Conservation (phyloP, 64 coral and sea anemone genomes). For the Pocillopora damicornis region DNA sequence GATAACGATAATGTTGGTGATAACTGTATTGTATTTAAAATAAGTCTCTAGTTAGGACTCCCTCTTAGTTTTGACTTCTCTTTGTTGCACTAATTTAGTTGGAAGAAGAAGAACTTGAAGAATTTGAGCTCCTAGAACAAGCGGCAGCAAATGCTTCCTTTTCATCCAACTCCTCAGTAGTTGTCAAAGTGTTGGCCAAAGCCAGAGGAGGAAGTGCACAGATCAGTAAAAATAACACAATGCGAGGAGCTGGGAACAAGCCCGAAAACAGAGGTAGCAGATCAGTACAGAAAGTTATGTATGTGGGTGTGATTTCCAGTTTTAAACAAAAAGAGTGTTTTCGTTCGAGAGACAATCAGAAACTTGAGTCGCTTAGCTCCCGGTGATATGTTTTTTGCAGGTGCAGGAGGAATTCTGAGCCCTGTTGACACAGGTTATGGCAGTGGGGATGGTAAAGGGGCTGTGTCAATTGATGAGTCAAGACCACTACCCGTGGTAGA, state of each 20-base stretch:
- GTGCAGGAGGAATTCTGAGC: conserved; percentile 47
- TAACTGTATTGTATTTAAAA: too few species aligned
- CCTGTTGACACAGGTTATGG: conserved; percentile 78
- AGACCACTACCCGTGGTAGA: not conserved
- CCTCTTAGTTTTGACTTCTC: not conserved
- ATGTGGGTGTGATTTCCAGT: not conserved
- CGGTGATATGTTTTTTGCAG: not conserved
- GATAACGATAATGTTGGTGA: too few species aligned
- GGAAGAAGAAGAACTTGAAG: conserved; percentile 87
- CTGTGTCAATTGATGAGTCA: conserved; percentile 12
- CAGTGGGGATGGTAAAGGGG: conserved; percentile 48
- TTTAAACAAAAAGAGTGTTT: too few species aligned
- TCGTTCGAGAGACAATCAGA: too few species aligned
- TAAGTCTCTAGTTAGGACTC: not conserved
- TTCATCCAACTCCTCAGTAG: conserved; percentile 81
- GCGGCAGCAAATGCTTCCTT: conserved; percentile 84
- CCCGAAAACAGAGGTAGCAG: conserved; percentile 18
- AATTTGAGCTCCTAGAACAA: conserved; percentile 89
- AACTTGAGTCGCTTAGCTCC: not conserved
- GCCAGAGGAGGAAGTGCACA: conserved; percentile 38
- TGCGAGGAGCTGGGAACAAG: not conserved
- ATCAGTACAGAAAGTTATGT: not conserved
- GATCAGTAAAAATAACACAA: not conserved
- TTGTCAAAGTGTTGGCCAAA: conserved; percentile 70
- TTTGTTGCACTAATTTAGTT: conserved; percentile 16